phyloP scores from a whole-genome alignment of 2,797 vertebrate species.

The Hyperoplus lanceolatus region DNA sequence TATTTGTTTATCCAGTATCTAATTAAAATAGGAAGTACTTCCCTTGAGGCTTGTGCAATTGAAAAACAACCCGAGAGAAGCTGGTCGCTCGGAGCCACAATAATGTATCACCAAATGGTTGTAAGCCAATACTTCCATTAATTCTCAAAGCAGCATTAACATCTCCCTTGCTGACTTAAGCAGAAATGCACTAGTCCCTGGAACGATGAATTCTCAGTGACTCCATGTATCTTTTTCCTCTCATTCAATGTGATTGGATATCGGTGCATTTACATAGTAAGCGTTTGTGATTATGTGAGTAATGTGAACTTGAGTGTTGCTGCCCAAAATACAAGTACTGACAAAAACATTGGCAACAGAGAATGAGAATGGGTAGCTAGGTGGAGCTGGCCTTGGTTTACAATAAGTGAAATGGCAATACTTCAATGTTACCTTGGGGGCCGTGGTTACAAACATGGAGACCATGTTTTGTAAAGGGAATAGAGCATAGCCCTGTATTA shows the following conservation, averaged over 20 bases:
- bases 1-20: slow-evolving; percentile 76
- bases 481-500: slow-evolving; percentile 75
- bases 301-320: slow-evolving; percentile 70
- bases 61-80: slow-evolving; percentile 79
- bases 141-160: slow-evolving; percentile 82
- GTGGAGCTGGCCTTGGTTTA: slow-evolving; percentile 58
- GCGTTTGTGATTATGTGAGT: slow-evolving; percentile 74
- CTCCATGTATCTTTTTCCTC: slow-evolving; percentile 65
- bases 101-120: slow-evolving; percentile 86
- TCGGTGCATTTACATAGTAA: slow-evolving; percentile 72
- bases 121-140: slow-evolving; percentile 85
- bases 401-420: slow-evolving; percentile 72
- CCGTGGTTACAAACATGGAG: slow-evolving; percentile 61
- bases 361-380: slow-evolving; percentile 24
- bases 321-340: slow-evolving; percentile 49
- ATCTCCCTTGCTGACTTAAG: slow-evolving; percentile 84
- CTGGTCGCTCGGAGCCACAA: slow-evolving; percentile 74
- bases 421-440: slow-evolving; percentile 46
- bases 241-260: slow-evolving; percentile 63
- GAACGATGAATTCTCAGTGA: slow-evolving; percentile 73
- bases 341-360: slow-evolving; percentile 52
- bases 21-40: slow-evolving; percentile 81
- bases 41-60: slow-evolving; percentile 63
- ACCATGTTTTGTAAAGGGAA: slow-evolving; percentile 77
- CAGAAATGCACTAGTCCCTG: slow-evolving; percentile 75